phyloP scores from a whole-genome alignment of 2,113 vertebrate genomes.

The Theristicus caerulescens region DNA sequence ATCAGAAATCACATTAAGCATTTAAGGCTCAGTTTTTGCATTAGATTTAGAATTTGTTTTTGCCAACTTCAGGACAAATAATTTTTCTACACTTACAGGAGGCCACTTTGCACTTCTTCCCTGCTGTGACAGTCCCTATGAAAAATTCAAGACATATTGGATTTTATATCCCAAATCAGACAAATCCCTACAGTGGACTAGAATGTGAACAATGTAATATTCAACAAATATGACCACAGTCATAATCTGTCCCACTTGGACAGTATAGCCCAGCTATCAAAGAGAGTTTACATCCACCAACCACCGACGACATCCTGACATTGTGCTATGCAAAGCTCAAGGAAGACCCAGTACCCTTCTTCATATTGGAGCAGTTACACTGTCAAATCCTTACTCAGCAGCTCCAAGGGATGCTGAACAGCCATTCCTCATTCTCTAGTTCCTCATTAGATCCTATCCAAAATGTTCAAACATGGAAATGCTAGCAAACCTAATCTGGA shows the following conservation, averaged over 20 bases:
- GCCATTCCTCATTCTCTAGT: background rate
- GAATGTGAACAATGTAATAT: background rate
- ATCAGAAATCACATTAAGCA: background rate
- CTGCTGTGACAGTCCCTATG: background rate
- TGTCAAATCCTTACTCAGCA: background rate
- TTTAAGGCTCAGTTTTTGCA: background rate
- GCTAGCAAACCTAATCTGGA: background rate
- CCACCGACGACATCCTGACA: background rate
- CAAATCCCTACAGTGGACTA: background rate
- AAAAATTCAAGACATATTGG: background rate
- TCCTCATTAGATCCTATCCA: background rate
- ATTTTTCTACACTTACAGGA: background rate
- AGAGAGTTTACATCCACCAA: background rate
- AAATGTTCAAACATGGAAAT: background rate
- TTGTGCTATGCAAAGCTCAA: background rate
- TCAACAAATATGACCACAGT: background rate
- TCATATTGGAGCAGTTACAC: background rate
- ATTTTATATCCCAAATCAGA: background rate
- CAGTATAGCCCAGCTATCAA: background rate
- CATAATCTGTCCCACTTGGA: background rate
- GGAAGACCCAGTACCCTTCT: background rate
- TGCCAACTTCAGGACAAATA: background rate
- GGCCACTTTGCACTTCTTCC: background rate
- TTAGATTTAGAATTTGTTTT: background rate
- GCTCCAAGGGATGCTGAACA: background rate